Evolutionary conservation across 2,113 vertebrate genomes (phyloP).

Genomic region (Cavia porcellus): DNA sequence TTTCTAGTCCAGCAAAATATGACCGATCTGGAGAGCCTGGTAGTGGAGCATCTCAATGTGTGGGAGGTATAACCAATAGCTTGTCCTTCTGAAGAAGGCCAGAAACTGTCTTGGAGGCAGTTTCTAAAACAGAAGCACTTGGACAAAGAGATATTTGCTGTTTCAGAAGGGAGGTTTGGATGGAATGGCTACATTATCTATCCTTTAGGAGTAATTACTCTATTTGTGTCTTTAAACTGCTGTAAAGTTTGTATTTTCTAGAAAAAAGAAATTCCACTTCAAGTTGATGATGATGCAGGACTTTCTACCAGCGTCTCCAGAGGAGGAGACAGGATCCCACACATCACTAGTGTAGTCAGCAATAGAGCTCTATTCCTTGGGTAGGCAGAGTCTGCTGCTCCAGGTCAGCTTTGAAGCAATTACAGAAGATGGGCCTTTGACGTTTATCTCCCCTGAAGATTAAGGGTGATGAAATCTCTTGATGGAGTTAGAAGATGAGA

Average conservation of each 20-base stretch:
- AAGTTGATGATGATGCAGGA: neutral
- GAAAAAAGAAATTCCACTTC: neutral
- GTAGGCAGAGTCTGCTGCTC: neutral
- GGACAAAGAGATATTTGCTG: neutral
- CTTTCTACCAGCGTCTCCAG: neutral
- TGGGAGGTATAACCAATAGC: neutral
- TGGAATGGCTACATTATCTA: neutral
- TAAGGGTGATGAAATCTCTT: neutral
- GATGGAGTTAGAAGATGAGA: neutral
- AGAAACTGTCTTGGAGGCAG: neutral
- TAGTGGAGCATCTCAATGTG: neutral
- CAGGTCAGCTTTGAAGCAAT: neutral
- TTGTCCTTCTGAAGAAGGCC: neutral
- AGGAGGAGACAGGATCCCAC: neutral
- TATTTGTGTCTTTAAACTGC: neutral
- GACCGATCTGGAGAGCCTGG: neutral
- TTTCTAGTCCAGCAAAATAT: neutral
- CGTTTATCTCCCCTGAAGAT: neutral
- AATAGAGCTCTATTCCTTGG: neutral
- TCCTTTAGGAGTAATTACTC: neutral
- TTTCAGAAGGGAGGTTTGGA: neutral
- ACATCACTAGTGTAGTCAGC: neutral
- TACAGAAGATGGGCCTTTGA: neutral
- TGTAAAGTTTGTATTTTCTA: neutral
- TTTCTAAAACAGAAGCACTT: neutral